Evolutionary conservation across 2,888 invertebrate genomes (phyloP).

Genomic region (Synergus itoensis): DNA sequence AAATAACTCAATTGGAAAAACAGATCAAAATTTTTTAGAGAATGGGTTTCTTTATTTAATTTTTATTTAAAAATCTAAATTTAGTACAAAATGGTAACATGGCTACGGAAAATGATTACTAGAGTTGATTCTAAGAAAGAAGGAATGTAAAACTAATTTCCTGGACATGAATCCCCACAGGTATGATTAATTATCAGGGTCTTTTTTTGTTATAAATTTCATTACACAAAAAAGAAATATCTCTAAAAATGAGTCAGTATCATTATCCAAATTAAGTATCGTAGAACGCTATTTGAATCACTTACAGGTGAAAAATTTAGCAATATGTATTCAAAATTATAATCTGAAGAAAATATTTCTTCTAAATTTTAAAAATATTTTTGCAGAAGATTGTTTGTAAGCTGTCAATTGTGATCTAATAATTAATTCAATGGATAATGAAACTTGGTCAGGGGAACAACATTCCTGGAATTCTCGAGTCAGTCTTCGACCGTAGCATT

Average conservation of each 20-base stretch:
- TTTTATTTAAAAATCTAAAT: background rate
- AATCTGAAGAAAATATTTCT: background rate
- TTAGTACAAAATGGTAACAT: background rate
- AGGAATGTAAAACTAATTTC: background rate
- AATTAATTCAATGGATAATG: background rate
- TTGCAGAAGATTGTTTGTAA: background rate
- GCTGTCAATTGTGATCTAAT: background rate
- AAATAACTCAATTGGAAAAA: background rate
- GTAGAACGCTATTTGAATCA: background rate
- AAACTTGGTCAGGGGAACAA: background rate
- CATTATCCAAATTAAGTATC: background rate
- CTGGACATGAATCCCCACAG: background rate
- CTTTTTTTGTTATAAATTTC: background rate
- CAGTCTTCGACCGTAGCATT: background rate
- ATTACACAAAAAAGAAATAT: background rate
- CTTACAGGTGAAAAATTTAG: background rate
- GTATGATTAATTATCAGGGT: background rate
- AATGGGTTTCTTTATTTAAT: background rate
- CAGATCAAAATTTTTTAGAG: background rate
- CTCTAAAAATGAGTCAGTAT: background rate
- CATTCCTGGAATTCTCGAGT: background rate
- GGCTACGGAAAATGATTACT: background rate
- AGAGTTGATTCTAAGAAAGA: background rate
- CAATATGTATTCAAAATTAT: too few species aligned
- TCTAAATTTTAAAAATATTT: background rate